Evolutionary conservation across 1,140 invertebrate genomes (phyloP).

Genomic region (Drosophila pseudoobscura): DNA sequence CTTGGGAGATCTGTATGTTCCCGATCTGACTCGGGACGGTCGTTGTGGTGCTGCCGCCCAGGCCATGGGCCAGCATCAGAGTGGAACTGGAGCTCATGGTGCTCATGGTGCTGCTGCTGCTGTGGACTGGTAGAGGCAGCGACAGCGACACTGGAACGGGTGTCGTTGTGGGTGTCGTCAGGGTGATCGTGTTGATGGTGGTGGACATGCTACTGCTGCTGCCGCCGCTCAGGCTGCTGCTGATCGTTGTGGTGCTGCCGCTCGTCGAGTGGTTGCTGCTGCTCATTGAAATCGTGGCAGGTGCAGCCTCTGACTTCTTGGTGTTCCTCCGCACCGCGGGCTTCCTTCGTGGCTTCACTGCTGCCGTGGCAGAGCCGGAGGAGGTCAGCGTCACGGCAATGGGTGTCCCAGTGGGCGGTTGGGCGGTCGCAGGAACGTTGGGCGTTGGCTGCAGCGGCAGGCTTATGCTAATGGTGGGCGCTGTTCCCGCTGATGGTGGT

Average conservation of each 20-base stretch:
- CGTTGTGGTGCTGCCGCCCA: slow-evolving; percentile 42
- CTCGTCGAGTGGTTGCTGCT: slow-evolving; percentile 8
- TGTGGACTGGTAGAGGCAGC: not conserved
- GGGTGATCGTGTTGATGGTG: slow-evolving; percentile 50
- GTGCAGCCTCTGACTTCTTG: slow-evolving; percentile 64
- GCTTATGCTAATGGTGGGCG: slow-evolving; percentile 66
- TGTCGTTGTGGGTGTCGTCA: slow-evolving; percentile 36
- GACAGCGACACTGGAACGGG: too few species aligned
- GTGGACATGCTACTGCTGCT: slow-evolving; percentile 29
- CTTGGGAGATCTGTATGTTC: slow-evolving; percentile 82
- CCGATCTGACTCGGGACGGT: slow-evolving; percentile 83
- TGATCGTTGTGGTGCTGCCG: slow-evolving; percentile 24
- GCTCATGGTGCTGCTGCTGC: slow-evolving; percentile 15
- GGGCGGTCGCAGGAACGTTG: slow-evolving; percentile 36
- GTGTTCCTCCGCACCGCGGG: slow-evolving; percentile 73
- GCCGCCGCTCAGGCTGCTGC: slow-evolving; percentile 11
- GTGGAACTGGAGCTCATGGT: slow-evolving; percentile 25
- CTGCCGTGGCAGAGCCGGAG: slow-evolving; percentile 50
- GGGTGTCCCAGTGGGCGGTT: not conserved
- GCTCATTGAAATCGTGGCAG: not conserved
- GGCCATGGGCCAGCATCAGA: slow-evolving; percentile 50
- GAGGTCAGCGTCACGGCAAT: slow-evolving; percentile 18
- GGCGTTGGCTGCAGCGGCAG: slow-evolving; percentile 49
- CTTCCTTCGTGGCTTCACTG: slow-evolving; percentile 75
- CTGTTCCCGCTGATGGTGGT: slow-evolving; percentile 11